These are phyloP conservation scores for Cladorhizidae sp. DNA, from an alignment of 37 sponge, comb jelly and placozoan genomes.

Conservation along the genomic window DNA sequence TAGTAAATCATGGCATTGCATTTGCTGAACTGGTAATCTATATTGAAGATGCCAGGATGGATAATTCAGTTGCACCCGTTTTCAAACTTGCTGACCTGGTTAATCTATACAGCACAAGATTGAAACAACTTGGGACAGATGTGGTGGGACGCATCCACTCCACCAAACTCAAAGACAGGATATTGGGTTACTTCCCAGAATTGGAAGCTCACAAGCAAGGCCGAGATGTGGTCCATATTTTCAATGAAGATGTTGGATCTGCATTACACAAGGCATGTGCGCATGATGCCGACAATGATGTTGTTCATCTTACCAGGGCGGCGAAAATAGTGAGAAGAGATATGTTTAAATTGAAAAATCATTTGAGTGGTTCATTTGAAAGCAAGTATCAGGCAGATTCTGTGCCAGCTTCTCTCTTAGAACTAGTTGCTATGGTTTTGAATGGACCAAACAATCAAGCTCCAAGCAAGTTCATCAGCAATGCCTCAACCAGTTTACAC, in stretches of 20 bases:
- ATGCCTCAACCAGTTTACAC: background rate
- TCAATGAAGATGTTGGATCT: conserved; percentile 11
- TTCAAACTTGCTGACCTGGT: conserved; percentile 23
- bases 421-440: conserved; percentile 27
- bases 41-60: background rate
- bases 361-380: conserved; percentile 1
- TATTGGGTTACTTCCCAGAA: conserved; percentile 28
- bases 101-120: conserved; percentile 13
- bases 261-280: conserved; percentile 12
- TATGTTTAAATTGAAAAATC: background rate
- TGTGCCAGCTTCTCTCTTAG: conserved; percentile 24
- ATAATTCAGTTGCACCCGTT: conserved; percentile 3
- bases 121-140: conserved; percentile 30
- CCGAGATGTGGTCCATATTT: conserved; percentile 12
- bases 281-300: conserved; percentile 5
- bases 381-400: conserved; percentile 1
- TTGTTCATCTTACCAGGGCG: background rate
- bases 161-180: conserved; percentile 9
- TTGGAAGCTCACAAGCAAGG: conserved; percentile 30
- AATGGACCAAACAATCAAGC: conserved; percentile 22
- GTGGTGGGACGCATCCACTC: conserved; percentile 8
- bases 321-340: background rate
- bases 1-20: background rate
- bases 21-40: conserved; percentile 9
- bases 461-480: too few relatives aligned